Evolutionary conservation across 2,797 vertebrate genomes (phyloP).

Genomic region (Euphonia xanthogaster): DNA sequence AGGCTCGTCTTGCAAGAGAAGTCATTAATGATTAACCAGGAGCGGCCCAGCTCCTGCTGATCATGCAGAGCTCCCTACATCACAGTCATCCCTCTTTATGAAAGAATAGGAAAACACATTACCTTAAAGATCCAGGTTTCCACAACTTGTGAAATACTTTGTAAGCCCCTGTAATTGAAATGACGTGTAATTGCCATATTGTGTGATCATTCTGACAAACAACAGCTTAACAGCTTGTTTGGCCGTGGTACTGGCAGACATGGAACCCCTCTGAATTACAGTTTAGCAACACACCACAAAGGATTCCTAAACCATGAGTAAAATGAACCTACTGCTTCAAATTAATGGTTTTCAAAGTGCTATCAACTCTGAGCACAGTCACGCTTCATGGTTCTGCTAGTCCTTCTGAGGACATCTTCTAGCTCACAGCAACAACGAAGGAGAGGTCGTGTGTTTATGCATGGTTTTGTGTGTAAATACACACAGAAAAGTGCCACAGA

Average conservation of each 20-base stretch:
- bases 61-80: background rate
- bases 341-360: background rate
- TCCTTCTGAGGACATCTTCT: background rate
- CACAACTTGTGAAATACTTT: conserved; percentile 81
- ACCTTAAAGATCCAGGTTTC: conserved; percentile 86
- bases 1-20: background rate
- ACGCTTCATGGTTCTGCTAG: background rate
- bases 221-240: background rate
- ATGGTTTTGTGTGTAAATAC: background rate
- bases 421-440: background rate
- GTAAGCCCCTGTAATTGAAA: conserved; percentile 85
- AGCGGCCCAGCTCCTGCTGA: background rate
- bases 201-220: background rate
- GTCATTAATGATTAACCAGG: conserved; percentile 10
- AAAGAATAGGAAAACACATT: background rate
- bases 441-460: accelerated
- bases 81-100: background rate
- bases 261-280: background rate
- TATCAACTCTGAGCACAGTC: background rate
- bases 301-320: background rate
- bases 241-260: accelerated
- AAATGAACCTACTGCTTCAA: background rate
- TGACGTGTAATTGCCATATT: background rate
- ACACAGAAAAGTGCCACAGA: background rate
- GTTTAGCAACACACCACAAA: background rate